Conservation (phyloP, 2,888 invertebrate species). For the Zygaena filipendulae region DNA sequence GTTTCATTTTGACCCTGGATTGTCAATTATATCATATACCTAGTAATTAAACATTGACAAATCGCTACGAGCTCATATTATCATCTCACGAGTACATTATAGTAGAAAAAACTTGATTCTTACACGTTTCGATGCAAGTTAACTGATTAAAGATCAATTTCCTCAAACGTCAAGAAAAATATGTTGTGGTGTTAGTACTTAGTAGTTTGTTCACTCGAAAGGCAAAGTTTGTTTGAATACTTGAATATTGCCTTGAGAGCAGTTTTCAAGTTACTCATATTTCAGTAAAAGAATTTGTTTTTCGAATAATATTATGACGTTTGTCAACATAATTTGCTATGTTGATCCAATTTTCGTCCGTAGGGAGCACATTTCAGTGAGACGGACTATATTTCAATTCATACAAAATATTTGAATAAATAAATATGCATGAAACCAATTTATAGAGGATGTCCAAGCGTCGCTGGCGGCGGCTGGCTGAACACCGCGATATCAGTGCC, state of each 20-base stretch:
- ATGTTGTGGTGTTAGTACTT: slow-evolving; percentile 26
- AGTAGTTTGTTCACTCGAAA: slow-evolving; percentile 22
- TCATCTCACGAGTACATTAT: too few relatives aligned
- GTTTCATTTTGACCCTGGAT: too few relatives aligned
- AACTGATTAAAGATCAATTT: slow-evolving; percentile 40
- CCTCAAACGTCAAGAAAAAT: slow-evolving; percentile 33
- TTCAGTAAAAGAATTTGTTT: slow-evolving; percentile 24
- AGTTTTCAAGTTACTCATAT: slow-evolving; percentile 22
- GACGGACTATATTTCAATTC: slow-evolving; percentile 61
- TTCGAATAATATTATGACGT: slow-evolving; percentile 19
- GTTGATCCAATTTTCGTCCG: slow-evolving; percentile 57
- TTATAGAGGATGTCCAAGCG: slow-evolving; percentile 48
- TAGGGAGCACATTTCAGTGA: slow-evolving; percentile 56
- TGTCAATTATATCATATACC: too few relatives aligned
- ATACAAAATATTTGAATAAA: slow-evolving; percentile 66
- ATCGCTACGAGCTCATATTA: too few relatives aligned
- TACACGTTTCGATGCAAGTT: slow-evolving; percentile 30
- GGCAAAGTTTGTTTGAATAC: slow-evolving; percentile 27
- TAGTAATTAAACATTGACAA: too few relatives aligned
- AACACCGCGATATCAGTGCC: slow-evolving; percentile 50
- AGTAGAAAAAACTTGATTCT: slow-evolving; percentile 25
- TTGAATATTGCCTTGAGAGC: slow-evolving; percentile 27
- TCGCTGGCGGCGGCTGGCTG: slow-evolving; percentile 29
- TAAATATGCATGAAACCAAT: slow-evolving; percentile 69
- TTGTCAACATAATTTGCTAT: slow-evolving; percentile 48